Evolutionary conservation across 2,113 vertebrate species (phyloP).

Genomic region (Microcebus ravelobensis): DNA sequence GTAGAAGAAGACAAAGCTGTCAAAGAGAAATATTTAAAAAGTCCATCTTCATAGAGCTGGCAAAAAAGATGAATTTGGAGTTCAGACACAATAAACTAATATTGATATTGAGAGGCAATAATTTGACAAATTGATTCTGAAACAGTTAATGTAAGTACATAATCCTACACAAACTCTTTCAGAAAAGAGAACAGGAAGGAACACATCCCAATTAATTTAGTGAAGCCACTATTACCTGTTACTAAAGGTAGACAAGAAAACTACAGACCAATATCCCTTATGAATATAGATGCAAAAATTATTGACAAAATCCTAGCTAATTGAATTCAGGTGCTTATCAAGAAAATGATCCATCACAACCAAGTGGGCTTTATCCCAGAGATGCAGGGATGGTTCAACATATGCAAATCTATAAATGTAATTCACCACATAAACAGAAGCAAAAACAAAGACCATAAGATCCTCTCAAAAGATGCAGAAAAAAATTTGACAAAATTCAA

Average conservation of each 20-base stretch:
- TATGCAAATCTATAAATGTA: too few relatives aligned
- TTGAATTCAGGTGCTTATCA: too few relatives aligned
- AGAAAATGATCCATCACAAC: too few relatives aligned
- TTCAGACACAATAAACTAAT: background rate
- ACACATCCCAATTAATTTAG: background rate
- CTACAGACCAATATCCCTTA: background rate
- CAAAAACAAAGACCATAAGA: too few relatives aligned
- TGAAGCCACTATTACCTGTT: background rate
- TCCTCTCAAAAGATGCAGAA: too few relatives aligned
- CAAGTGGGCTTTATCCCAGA: too few relatives aligned
- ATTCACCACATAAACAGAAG: too few relatives aligned
- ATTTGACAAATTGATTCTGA: background rate
- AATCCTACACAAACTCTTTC: background rate
- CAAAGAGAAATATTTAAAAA: background rate
- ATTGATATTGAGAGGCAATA: background rate
- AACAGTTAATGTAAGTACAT: background rate
- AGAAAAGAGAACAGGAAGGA: background rate
- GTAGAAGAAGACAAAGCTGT: background rate
- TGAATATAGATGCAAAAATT: background rate
- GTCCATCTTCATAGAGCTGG: background rate
- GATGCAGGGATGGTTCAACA: too few relatives aligned
- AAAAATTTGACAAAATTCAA: too few relatives aligned
- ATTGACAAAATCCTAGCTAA: background rate
- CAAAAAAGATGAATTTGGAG: background rate
- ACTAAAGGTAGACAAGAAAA: background rate